Percentiles rank a stretch among this genome's conserved stretches.
phyloP scores from a whole-genome alignment of 1,140 invertebrate genomes.

The Pygmarrhopalites habei region DNA sequence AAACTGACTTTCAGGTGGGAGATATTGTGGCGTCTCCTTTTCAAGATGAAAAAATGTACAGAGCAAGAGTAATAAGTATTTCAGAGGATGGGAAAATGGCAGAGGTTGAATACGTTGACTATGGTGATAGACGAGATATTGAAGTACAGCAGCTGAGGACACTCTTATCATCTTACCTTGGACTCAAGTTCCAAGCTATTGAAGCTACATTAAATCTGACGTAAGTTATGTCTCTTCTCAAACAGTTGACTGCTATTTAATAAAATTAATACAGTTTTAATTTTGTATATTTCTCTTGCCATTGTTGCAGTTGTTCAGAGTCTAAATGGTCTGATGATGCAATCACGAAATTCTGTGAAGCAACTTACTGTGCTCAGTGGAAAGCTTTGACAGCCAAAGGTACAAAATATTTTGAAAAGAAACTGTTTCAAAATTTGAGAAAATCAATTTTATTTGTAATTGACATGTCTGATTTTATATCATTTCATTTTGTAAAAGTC shows the following conservation, averaged over 20 bases:
- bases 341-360: conserved; percentile 28
- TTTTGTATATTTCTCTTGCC: neutral
- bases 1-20: conserved; percentile 20
- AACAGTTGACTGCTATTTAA: neutral
- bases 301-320: conserved; percentile 11
- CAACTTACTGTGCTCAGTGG: conserved; percentile 35
- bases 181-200: conserved; percentile 34
- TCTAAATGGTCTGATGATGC: conserved; percentile 30
- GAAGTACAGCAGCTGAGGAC: conserved; percentile 6
- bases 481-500: too few relatives aligned
- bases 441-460: too few relatives aligned
- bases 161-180: conserved; percentile 24
- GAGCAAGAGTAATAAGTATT: conserved; percentile 26
- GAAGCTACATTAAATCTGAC: conserved; percentile 32
- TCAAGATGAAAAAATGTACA: conserved; percentile 35
- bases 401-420: too few relatives aligned
- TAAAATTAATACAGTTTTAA: neutral
- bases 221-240: conserved; percentile 9
- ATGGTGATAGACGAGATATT: conserved; percentile 20
- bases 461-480: too few relatives aligned
- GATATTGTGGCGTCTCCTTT: conserved; percentile 31
- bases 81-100: conserved; percentile 7
- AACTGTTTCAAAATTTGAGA: too few relatives aligned
- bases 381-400: conserved; percentile 21
- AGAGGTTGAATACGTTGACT: conserved; percentile 35